Evolutionary conservation across 2,888 invertebrate genomes (phyloP).

Genomic region (Dione juno): DNA sequence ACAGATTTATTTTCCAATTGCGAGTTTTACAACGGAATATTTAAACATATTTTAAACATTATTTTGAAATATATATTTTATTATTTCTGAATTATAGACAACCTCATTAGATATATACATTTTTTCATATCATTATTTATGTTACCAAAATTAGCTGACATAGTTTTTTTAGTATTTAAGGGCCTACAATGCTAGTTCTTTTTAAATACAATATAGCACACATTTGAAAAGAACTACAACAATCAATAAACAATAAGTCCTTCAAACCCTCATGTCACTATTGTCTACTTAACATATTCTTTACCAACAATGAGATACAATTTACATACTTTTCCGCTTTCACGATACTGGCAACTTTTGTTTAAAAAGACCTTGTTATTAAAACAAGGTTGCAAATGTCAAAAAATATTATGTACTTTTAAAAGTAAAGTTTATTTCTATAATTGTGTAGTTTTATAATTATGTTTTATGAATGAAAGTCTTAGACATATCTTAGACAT

Average conservation of each 20-base stretch:
- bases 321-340: slow-evolving; percentile 30
- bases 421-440: background rate
- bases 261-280: slow-evolving; percentile 26
- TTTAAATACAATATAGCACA: slow-evolving; percentile 2
- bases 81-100: too few relatives aligned
- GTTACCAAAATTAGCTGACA: background rate
- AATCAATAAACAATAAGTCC: slow-evolving; percentile 33
- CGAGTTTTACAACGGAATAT: slow-evolving; percentile 60
- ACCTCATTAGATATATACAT: too few relatives aligned
- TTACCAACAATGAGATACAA: slow-evolving; percentile 31
- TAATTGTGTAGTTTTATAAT: too few relatives aligned
- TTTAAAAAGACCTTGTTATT: slow-evolving; percentile 11
- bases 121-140: too few relatives aligned
- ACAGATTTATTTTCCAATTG: slow-evolving; percentile 63
- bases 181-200: background rate
- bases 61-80: too few relatives aligned
- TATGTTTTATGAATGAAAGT: too few relatives aligned
- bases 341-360: slow-evolving; percentile 18
- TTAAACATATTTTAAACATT: background rate
- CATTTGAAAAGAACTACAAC: slow-evolving; percentile 19
- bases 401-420: slow-evolving; percentile 2
- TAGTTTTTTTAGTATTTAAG: background rate
- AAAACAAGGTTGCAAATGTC: slow-evolving; percentile 11
- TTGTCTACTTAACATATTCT: slow-evolving; percentile 32
- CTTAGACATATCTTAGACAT: too few relatives aligned